These are phyloP conservation scores for Chymomyza procnemis DNA, from an alignment of 2,888 invertebrate genomes.

Conservation along the genomic window DNA sequence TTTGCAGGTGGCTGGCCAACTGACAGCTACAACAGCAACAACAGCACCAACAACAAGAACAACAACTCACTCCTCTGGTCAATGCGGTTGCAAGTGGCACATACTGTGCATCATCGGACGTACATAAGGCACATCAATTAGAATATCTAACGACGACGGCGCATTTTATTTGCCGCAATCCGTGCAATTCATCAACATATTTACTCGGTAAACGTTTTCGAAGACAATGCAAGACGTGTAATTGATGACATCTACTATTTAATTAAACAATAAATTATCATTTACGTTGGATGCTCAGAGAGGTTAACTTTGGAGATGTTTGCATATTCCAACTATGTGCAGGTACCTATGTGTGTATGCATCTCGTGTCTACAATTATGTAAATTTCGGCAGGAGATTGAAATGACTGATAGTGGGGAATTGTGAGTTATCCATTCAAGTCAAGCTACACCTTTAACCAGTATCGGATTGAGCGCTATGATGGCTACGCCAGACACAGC, in stretches of 20 bases:
- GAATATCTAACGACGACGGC: neutral
- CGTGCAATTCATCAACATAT: neutral
- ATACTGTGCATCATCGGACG: too few relatives aligned
- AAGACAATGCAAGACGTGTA: neutral
- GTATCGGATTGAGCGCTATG: too few relatives aligned
- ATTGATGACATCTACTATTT: neutral
- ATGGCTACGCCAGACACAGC: too few relatives aligned
- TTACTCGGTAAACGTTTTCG: neutral
- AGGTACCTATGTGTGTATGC: too few relatives aligned
- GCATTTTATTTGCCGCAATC: neutral
- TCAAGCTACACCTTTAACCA: too few relatives aligned
- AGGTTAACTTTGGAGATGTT: neutral
- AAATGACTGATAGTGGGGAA: too few relatives aligned
- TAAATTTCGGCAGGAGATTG: too few relatives aligned
- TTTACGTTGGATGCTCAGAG: neutral
- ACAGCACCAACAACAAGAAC: neutral
- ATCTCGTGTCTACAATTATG: too few relatives aligned
- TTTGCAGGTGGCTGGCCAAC: slow-evolving; percentile 38
- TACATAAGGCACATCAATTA: neutral
- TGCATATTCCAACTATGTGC: too few relatives aligned
- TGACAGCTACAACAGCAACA: neutral
- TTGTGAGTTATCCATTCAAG: too few relatives aligned
- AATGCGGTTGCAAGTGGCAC: neutral
- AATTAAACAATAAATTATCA: neutral
- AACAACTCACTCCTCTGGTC: neutral